Evolutionary conservation across 2,797 vertebrate genomes (phyloP).

Genomic region (Anableps anableps): DNA sequence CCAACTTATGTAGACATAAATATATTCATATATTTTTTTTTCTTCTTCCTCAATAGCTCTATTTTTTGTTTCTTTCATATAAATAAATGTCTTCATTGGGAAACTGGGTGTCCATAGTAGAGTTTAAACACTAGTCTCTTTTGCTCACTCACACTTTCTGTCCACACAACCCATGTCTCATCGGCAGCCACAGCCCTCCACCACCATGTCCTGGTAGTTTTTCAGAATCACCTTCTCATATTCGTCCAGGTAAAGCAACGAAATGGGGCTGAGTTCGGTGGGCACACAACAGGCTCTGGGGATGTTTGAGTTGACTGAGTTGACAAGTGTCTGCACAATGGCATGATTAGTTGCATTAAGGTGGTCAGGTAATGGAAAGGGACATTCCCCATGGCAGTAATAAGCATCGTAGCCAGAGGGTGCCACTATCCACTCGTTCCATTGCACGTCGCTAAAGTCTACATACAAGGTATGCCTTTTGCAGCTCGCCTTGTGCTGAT

Average conservation of each 20-base stretch:
- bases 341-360: slow-evolving; percentile 99
- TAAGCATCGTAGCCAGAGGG: slow-evolving; percentile 97
- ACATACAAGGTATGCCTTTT: slow-evolving; percentile 95
- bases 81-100: slow-evolving; percentile 99
- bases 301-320: slow-evolving; percentile 98
- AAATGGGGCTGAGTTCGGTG: slow-evolving; percentile 97
- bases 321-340: slow-evolving; percentile 98
- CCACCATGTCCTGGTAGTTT: slow-evolving; percentile 99
- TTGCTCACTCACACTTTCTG: slow-evolving; percentile 23
- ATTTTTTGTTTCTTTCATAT: slow-evolving; percentile 90
- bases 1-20: slow-evolving; percentile 98
- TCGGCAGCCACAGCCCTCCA: slow-evolving; percentile 98
- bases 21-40: slow-evolving; percentile 98
- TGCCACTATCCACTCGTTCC: slow-evolving; percentile 99
- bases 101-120: slow-evolving; percentile 91
- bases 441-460: slow-evolving; percentile 99
- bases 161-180: slow-evolving; percentile 66
- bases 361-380: slow-evolving; percentile 96
- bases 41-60: slow-evolving; percentile 94
- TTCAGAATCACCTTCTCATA: slow-evolving; percentile 98
- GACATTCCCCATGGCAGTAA: slow-evolving; percentile 98
- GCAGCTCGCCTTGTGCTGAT: slow-evolving; percentile 92
- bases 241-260: slow-evolving; percentile 97
- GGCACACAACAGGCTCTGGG: slow-evolving; percentile 98
- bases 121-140: slow-evolving; percentile 65